Conservation (phyloP, 2,113 vertebrate genomes). For the Nothobranchius furzeri region DNA sequence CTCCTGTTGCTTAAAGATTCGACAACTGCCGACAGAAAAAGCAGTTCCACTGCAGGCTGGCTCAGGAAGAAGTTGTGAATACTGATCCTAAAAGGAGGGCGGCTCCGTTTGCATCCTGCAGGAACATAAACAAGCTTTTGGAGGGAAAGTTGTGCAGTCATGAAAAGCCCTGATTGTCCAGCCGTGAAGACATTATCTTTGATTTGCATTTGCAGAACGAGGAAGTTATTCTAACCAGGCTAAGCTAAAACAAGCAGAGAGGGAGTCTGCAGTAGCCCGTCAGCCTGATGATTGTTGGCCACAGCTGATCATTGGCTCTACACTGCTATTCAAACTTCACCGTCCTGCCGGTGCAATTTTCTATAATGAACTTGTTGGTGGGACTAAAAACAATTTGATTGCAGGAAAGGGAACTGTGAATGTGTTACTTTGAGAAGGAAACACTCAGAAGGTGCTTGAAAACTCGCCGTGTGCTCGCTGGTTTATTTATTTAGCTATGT, state of each 20-base stretch:
- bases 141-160: background rate
- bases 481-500: background rate
- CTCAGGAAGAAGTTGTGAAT: background rate
- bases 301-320: conserved; percentile 16
- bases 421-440: background rate
- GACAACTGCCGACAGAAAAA: background rate
- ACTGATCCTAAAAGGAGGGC: background rate
- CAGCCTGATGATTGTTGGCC: conserved; percentile 7
- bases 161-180: background rate
- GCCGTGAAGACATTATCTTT: background rate
- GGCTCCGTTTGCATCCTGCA: background rate
- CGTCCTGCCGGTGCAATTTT: conserved; percentile 15
- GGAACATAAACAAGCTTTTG: background rate
- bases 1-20: conserved; percentile 3
- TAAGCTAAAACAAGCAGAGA: background rate
- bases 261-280: background rate
- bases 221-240: background rate
- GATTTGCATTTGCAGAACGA: background rate
- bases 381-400: conserved; percentile 9
- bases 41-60: background rate
- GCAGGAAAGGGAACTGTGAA: background rate
- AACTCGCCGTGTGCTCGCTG: background rate
- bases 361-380: conserved; percentile 9
- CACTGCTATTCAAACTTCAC: conserved; percentile 20
- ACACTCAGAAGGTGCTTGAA: background rate